Evolutionary conservation across 2,797 vertebrate species (phyloP), one percentile per base, ranked within the genome.

Genomic region (Australoheros facetus): DNA sequence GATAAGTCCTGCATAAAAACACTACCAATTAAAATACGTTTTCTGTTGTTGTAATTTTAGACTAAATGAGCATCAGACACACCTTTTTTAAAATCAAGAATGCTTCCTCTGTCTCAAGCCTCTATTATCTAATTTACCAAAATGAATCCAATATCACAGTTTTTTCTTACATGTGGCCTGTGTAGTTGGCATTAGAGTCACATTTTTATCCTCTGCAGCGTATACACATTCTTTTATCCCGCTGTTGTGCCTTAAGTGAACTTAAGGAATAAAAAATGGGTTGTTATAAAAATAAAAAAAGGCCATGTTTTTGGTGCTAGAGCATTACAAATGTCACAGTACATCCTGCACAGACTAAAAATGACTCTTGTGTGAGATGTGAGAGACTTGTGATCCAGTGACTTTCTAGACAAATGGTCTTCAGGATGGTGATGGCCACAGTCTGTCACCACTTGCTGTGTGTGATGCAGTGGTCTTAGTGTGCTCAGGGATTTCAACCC

Each of bases 1-100:
- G 93, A 93, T 94, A 95, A 95, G 94, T 86, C 88, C 89, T 86
- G 89, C 93, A 95, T 91, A 92, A 95, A 94, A 93, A 93, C 91
- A 90, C 92, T 93, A 93, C 89, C 94, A 95, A 95, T 95, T 96
- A 95, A 88, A 92, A 93, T 88, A 90, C 78, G 77, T 91, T 94
- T 85, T 80, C 87, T 84, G 78, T 85, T 93, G 87, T 95, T 93
- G 87, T 95, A 94, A 95, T 95, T 94, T 93, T 85, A 85, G 88
- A 90, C 88, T 89, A 90, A 91, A 93, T 91, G 92, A 91, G 88
- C 91, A 89, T 83, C 64, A 55, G 81, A 81, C 81, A 85, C 78
- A 86, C 81, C 83, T 83, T 56, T 56, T 26, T n/a, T 1, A 5
- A 73, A 80, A 91, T 92, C 84, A 88, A 83, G 84, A 85, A 62